Percentiles rank a stretch among this genome's conserved stretches.
Conservation (phyloP, 1,140 invertebrate genomes). For the Lordiphosa stackelbergi region DNA sequence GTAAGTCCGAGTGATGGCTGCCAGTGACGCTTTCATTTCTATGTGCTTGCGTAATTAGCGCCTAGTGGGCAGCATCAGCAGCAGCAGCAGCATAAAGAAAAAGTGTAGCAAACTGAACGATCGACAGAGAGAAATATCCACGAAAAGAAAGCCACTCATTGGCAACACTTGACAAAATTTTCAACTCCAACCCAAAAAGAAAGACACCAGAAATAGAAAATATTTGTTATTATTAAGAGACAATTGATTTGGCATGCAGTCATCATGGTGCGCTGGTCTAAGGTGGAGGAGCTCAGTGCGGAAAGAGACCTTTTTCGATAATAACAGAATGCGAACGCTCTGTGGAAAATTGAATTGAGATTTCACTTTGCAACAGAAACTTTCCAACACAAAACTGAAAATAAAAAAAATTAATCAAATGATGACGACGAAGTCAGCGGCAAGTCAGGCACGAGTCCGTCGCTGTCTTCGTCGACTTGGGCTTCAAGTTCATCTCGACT, state of each 20-base stretch:
- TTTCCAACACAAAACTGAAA: conserved; percentile 40
- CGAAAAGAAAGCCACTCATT: conserved; percentile 46
- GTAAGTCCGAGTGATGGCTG: conserved; percentile 24
- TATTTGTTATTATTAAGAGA: conserved; percentile 54
- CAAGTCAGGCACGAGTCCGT: conserved; percentile 25
- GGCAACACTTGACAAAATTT: conserved; percentile 57
- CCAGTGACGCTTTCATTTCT: conserved; percentile 36
- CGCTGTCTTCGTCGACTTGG: conserved; percentile 23
- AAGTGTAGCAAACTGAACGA: conserved; percentile 46
- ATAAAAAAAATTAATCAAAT: conserved; percentile 62
- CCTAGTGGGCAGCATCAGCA: conserved; percentile 11
- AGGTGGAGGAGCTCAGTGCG: neutral
- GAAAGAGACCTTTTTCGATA: conserved; percentile 51
- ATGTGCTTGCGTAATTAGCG: conserved; percentile 69
- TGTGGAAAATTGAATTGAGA: conserved; percentile 65
- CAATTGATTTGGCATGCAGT: conserved; percentile 70
- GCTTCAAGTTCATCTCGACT: conserved; percentile 63
- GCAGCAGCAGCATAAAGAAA: conserved; percentile 14
- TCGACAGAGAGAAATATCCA: conserved; percentile 6
- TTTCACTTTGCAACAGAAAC: conserved; percentile 62
- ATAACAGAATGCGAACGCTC: conserved; percentile 56
- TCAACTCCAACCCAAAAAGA: conserved; percentile 20
- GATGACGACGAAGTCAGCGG: conserved; percentile 42
- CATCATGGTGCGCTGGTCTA: conserved; percentile 16
- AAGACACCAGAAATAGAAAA: conserved; percentile 34